Conservation (phyloP, 2,113 vertebrate genomes). For the Aspidoscelis tigris region DNA sequence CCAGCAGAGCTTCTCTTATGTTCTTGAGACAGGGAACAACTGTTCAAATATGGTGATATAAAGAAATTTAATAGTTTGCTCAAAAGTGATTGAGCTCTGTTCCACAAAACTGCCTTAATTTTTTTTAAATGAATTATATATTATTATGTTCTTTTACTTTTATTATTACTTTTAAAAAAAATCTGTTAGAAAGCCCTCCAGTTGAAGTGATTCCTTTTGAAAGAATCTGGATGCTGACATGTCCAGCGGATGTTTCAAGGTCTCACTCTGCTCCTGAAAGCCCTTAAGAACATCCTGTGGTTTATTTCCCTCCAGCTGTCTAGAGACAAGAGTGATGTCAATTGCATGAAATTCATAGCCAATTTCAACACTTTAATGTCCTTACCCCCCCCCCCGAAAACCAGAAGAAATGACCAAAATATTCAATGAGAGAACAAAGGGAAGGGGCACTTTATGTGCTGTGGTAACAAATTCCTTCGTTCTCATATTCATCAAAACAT, state of each 20-base stretch:
- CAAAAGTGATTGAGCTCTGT: background rate
- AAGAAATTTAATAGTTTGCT: background rate
- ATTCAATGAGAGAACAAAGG: background rate
- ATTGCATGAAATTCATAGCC: background rate
- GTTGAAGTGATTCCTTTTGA: background rate
- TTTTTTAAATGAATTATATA: background rate
- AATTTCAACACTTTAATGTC: no score
- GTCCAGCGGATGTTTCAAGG: background rate
- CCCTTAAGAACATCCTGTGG: background rate
- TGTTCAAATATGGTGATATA: no score
- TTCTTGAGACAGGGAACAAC: no score
- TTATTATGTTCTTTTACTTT: background rate
- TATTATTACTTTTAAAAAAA: background rate
- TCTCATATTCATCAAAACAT: background rate
- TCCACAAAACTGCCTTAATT: background rate
- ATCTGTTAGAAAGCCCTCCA: background rate
- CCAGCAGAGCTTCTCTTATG: no score
- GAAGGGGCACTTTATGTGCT: background rate
- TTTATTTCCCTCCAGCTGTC: background rate
- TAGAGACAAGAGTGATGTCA: background rate
- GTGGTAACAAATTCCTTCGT: background rate
- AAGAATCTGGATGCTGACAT: background rate
- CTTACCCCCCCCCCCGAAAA: no score
- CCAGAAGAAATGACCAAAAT: background rate
- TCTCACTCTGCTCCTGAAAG: slow-evolving; percentile 24